Base-by-base conservation (phyloP, 2,113 vertebrate species). In the Centropus unirufus region DNA sequence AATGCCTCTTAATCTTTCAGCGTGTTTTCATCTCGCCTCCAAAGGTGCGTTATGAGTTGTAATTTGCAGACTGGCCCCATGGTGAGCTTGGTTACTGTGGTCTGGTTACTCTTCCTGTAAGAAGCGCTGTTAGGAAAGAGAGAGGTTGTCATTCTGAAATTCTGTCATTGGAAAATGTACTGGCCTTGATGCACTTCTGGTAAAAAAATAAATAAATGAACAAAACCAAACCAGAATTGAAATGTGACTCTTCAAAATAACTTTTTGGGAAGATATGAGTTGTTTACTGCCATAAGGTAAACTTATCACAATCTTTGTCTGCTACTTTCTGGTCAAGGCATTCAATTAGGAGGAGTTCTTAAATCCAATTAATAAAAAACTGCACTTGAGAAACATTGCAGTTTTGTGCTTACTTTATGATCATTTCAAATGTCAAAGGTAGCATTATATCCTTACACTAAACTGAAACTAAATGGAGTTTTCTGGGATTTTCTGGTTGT, bases 71-170 rank as follows among this genome's bases (percentile, higher is more conserved):
- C 22, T 42, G 24, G 5, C 18, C 18, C 29, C 12, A 6, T 19
- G 36, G 26, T 67, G 29, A 42, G 19, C 34, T 81, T 81, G 19
- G 5, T 32, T 42, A 4, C 6, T 0, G 0, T 42, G 34, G 30
- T 18, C 22, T 1, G 0, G 15, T 64, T 40, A 30, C 30, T 58
- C 40, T 46, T 52, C 47, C n/a, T 39, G 0, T 7, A 6, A 18
- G 42, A 63, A 47, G 21, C 44, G 18, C n/a, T 82, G 18, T 29
- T 19, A 39, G 40, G 57, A 57, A n/a, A 14, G 20, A 54, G 63
- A 29, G 4, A 55, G 44, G 3, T 14, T 59, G 3, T 61, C 4
- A 4, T 17, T 42, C 39, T 57, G 34, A 21, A 83, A 12, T 69
- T 19, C 57, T 8, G 23, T 10, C 16, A 3, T 16, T 6, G 4